Evolutionary conservation across 1,140 invertebrate species (phyloP).

Genomic region (Sycobia sp.): DNA sequence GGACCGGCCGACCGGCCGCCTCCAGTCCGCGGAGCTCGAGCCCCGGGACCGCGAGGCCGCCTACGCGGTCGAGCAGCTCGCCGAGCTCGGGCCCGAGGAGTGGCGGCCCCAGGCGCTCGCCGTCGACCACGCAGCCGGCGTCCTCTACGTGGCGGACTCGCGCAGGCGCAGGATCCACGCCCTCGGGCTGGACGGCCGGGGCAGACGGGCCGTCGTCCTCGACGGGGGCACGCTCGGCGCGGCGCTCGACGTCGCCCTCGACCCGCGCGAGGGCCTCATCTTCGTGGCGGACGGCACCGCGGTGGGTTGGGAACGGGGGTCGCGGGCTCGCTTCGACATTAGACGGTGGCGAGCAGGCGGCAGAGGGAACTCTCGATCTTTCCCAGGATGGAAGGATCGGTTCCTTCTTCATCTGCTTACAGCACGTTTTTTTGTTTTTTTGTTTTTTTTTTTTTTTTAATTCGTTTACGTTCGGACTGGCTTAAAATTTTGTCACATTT

Average conservation of each 20-base stretch:
- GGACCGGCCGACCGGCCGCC: too few relatives aligned
- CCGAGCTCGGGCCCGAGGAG: too few relatives aligned
- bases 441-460: neutral
- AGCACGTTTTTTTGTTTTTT: neutral
- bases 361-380: neutral
- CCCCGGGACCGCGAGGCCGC: too few relatives aligned
- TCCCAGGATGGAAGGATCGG: neutral
- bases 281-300: slow-evolving; percentile 15
- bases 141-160: slow-evolving; percentile 7
- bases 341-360: neutral
- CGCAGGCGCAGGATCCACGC: neutral
- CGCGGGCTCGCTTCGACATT: too few relatives aligned
- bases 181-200: neutral
- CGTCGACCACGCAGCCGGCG: neutral
- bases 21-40: too few relatives aligned
- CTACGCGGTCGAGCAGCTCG: too few relatives aligned
- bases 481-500: too few relatives aligned
- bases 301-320: too few relatives aligned
- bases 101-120: neutral
- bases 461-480: neutral
- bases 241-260: neutral
- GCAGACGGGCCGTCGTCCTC: neutral
- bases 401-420: neutral
- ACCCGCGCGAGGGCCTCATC: neutral
- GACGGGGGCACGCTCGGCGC: neutral